These are phyloP conservation scores for Pherbina coryleti DNA, from an alignment of 2,888 invertebrate genomes.

Conservation along the genomic window DNA sequence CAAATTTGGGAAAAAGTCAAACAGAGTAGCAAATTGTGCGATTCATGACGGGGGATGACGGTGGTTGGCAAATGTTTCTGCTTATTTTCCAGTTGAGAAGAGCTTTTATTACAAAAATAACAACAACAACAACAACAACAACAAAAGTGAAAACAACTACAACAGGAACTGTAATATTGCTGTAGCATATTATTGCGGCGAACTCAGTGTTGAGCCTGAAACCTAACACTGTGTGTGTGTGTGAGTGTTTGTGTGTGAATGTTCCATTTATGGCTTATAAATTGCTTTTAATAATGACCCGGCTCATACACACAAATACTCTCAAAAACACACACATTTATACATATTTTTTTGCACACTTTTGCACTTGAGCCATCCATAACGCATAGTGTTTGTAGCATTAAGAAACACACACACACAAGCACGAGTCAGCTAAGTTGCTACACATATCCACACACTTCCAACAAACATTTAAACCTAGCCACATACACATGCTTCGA, in stretches of 20 bases:
- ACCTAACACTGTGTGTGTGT: neutral
- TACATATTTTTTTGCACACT: neutral
- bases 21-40: neutral
- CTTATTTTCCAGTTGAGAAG: constrained; percentile 14
- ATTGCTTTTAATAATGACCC: constrained; percentile 24
- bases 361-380: neutral
- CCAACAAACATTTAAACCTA: neutral
- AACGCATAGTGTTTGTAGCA: neutral
- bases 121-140: constrained; percentile 38
- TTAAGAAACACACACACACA: neutral
- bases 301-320: neutral
- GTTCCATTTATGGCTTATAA: constrained; percentile 18
- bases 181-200: neutral
- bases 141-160: constrained; percentile 40
- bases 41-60: neutral
- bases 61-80: constrained; percentile 22
- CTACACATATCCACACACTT: neutral
- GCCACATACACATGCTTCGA: constrained; percentile 7
- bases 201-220: neutral
- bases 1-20: constrained; percentile 9
- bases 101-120: constrained; percentile 36
- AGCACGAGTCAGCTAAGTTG: neutral
- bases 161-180: neutral
- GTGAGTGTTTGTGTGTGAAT: neutral
- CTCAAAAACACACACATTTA: neutral